Base-by-base conservation (phyloP, 2,888 invertebrate genomes). In the Neuroscelio doddi region DNA sequence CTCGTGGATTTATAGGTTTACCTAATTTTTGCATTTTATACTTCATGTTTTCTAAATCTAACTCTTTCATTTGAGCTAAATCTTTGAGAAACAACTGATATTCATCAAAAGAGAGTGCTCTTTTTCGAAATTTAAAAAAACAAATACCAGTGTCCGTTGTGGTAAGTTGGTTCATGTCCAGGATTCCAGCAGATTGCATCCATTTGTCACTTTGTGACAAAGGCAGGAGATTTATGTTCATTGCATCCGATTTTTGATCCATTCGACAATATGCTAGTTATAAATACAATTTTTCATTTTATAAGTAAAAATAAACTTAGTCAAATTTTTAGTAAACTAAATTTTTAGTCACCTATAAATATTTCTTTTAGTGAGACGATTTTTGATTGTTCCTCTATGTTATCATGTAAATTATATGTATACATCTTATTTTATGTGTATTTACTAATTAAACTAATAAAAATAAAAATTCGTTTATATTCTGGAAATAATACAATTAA, bases 71-170 rank as follows among this genome's bases (percentile, higher is more conserved):
- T 0, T 56, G 38, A 0, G 78, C 73, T 34, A 81, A 34, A 16
- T 79, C 75, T 41, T 70, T 56, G 15, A 81, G 45, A 30, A 72
- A 80, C 0, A 24, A 21, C 9, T 76, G 62, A 52, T 78, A 80
- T 38, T 81, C 75, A 0, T 76, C 67, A 36, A 70, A 79, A 1
- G 68, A 59, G 7, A 81, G 52, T 0, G 80, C 80, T 24, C 81
- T 72, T 62, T 79, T 80, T 1, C 75, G 75, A 61, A 79, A 80
- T 59, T 81, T 78, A 27, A 80, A 77, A 47, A 80, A 81, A 24
- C 71, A 71, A 2, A 79, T 29, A 15, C 79, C 80, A 1, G 77
- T 79, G 12, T 80, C 77, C 0, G 79, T 80, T 1, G 75, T 74
- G 0, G 79, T 79, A 0, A 81, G 36, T 1, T 70, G 72, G 1